A percentile compares a stretch with the other conserved stretches of the same genome.
These are phyloP conservation scores for Tinea pellionella DNA, from an alignment of 2,888 invertebrate species.

Conservation along the genomic window DNA sequence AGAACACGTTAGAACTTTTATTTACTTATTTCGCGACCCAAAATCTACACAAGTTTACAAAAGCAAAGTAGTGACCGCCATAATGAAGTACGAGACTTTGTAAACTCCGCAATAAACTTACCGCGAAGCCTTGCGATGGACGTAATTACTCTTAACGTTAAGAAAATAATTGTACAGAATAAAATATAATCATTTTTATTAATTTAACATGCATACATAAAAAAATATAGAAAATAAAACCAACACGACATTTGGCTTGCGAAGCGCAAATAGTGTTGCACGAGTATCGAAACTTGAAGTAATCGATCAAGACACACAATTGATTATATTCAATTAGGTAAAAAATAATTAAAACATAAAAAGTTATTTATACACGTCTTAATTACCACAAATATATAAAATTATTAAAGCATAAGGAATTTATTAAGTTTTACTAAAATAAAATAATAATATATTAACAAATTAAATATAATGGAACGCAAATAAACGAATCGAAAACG, in stretches of 20 bases:
- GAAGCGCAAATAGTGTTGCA: conserved; percentile 14
- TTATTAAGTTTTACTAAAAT: too few relatives aligned
- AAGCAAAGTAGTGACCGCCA: conserved; percentile 54
- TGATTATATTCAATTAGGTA: background rate
- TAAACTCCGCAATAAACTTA: conserved; percentile 50
- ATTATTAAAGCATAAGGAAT: too few relatives aligned
- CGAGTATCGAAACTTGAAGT: background rate
- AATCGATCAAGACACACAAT: background rate
- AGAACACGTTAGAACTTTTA: background rate
- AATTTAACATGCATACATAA: conserved; percentile 26
- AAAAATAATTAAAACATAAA: background rate
- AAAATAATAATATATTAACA: too few relatives aligned
- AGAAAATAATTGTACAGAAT: conserved; percentile 33
- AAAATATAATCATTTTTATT: conserved; percentile 43
- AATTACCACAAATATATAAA: too few relatives aligned
- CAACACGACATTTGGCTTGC: conserved; percentile 39
- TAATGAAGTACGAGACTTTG: conserved; percentile 53
- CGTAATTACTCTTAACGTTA: conserved; percentile 33
- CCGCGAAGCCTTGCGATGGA: conserved; percentile 60
- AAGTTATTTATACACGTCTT: background rate
- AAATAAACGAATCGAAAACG: conserved; percentile 33
- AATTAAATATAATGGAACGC: background rate
- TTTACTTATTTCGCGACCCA: background rate
- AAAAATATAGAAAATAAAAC: conserved; percentile 31
- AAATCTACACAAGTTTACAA: conserved; percentile 3